These are phyloP conservation scores for Helleia helle DNA, from an alignment of 2,888 invertebrate genomes.

Conservation along the genomic window DNA sequence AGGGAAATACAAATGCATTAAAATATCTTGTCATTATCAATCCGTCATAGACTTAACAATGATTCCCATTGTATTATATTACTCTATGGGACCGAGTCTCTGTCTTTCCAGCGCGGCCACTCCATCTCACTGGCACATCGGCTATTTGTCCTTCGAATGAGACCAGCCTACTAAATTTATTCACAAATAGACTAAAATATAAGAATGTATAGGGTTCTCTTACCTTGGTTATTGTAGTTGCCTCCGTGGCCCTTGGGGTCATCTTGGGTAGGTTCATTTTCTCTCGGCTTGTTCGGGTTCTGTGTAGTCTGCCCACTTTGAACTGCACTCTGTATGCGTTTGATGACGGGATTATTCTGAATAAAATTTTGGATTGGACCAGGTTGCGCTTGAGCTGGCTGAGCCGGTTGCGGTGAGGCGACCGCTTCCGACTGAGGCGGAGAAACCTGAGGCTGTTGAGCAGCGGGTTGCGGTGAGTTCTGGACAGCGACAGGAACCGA, in stretches of 20 bases:
- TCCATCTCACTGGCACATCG: no score
- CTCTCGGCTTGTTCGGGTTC: conserved; percentile 37
- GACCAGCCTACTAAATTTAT: no score
- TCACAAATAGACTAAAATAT: no score
- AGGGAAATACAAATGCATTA: conserved; percentile 19
- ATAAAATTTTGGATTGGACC: conserved; percentile 38
- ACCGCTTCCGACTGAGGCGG: conserved; percentile 13
- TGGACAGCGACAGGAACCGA: conserved; percentile 11
- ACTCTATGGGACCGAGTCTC: no score
- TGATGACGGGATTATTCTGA: conserved; percentile 36
- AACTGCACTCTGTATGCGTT: conserved; percentile 35
- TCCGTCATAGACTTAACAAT: no score
- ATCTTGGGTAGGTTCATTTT: conserved; percentile 24
- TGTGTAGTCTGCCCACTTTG: conserved; percentile 34
- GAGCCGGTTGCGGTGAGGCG: conserved; percentile 11
- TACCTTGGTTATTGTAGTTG: conserved; percentile 15
- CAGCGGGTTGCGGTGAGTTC: background rate
- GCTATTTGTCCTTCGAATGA: no score
- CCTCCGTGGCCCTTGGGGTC: conserved; percentile 20
- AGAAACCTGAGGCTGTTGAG: conserved; percentile 11
- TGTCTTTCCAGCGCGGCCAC: no score
- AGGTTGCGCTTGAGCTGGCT: conserved; percentile 11
- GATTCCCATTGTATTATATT: no score
- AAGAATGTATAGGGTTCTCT: no score
- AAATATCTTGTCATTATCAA: no score